phyloP scores from a whole-genome alignment of 2,888 invertebrate genomes.

The Kryphioiulus occultus region DNA sequence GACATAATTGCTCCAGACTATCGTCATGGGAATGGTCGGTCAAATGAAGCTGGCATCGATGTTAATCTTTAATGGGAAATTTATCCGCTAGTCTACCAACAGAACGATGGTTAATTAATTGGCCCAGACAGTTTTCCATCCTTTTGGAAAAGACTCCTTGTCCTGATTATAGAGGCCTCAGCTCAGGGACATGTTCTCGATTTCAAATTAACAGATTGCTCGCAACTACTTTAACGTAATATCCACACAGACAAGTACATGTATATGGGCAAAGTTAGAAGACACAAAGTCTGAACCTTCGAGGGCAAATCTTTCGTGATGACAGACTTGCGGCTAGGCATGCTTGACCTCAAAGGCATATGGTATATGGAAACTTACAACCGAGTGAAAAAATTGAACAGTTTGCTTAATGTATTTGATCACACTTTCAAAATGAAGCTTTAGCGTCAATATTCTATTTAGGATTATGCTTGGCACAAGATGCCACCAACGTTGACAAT shows the following conservation, averaged over 20 bases:
- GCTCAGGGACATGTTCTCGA: conserved; percentile 2
- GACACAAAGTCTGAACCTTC: not conserved
- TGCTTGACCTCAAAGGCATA: not conserved
- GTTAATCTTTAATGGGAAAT: conserved; percentile 35
- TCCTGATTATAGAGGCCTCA: not conserved
- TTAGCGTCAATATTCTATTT: no score
- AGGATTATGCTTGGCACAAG: no score
- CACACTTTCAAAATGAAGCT: no score
- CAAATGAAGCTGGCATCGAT: conserved; percentile 10
- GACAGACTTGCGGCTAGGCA: not conserved
- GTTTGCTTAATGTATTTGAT: not conserved
- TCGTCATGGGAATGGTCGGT: not conserved
- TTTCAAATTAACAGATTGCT: not conserved
- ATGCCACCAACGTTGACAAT: no score
- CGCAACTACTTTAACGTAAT: not conserved
- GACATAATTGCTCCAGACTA: conserved; percentile 6
- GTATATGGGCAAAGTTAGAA: no score
- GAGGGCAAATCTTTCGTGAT: not conserved
- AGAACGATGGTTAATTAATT: conserved; percentile 26
- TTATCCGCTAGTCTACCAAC: conserved; percentile 30
- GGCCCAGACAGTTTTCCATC: not conserved
- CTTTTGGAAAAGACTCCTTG: not conserved
- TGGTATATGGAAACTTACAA: not conserved
- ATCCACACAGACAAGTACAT: no score
- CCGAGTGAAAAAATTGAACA: not conserved